phyloP scores from a whole-genome alignment of 2,113 vertebrate genomes.

The Heterocephalus glaber region DNA sequence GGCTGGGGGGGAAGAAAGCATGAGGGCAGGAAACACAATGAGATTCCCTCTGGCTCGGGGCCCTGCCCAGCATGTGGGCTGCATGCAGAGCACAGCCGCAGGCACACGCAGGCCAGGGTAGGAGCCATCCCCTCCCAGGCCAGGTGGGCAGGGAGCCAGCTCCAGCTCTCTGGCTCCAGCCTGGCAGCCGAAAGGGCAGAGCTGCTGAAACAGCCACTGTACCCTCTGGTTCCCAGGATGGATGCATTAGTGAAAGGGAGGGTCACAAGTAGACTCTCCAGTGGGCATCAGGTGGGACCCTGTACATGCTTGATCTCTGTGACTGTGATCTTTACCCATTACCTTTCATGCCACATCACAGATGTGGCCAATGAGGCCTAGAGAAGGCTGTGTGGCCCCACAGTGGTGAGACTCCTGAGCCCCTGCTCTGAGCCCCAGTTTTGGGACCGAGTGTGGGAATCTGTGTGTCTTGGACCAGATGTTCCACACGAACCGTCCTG shows the following conservation, averaged over 20 bases:
- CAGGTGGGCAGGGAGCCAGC: conserved; percentile 61
- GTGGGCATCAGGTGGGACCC: neutral
- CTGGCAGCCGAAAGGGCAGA: neutral
- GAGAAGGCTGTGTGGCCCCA: neutral
- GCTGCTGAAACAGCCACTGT: neutral
- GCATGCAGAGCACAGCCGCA: conserved; percentile 5
- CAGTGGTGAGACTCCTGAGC: neutral
- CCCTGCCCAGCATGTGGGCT: conserved; percentile 62
- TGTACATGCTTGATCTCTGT: neutral
- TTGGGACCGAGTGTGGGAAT: neutral
- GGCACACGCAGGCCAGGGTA: conserved; percentile 3
- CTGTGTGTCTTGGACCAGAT: neutral
- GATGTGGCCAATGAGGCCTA: neutral
- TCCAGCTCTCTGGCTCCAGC: conserved; percentile 17
- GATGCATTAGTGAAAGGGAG: neutral
- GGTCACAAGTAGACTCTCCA: neutral
- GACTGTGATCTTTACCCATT: neutral
- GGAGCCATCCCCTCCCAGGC: neutral
- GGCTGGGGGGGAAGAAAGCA: conserved; percentile 38
- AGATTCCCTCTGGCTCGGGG: conserved; percentile 62
- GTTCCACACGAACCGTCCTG: neutral
- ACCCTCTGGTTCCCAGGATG: neutral
- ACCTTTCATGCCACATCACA: neutral
- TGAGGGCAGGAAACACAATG: conserved; percentile 77
- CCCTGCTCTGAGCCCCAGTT: neutral